Evolutionary conservation across 2,797 vertebrate species (phyloP).

Genomic region (Caiman crocodilus): DNA sequence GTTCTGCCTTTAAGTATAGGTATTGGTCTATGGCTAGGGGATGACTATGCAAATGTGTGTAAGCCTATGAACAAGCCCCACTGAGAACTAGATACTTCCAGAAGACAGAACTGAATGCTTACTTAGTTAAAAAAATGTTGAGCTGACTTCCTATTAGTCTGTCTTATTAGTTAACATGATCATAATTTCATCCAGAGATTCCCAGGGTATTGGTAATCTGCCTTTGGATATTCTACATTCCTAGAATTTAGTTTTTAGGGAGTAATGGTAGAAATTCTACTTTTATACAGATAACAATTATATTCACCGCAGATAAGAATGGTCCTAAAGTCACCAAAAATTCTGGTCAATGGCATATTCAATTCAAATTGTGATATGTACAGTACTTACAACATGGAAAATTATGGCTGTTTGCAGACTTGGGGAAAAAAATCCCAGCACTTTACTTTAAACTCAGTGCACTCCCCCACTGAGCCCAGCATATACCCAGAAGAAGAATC

Average conservation of each 20-base stretch:
- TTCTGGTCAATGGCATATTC: background rate
- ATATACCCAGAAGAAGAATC: too few species aligned
- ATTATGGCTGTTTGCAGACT: background rate
- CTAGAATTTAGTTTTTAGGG: background rate
- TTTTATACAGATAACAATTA: background rate
- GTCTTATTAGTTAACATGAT: accelerated
- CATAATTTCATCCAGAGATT: background rate
- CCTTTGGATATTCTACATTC: background rate
- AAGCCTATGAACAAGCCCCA: background rate
- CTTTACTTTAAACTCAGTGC: too few species aligned
- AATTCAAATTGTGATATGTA: background rate
- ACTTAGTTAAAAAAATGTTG: background rate
- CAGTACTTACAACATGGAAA: background rate
- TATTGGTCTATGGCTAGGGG: background rate
- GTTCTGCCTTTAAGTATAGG: background rate
- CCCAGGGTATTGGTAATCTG: background rate
- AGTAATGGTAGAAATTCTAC: background rate
- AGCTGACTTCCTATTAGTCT: background rate
- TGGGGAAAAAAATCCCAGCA: too few species aligned
- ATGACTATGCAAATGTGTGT: background rate
- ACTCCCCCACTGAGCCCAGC: too few species aligned
- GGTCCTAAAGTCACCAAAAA: background rate
- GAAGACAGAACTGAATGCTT: background rate
- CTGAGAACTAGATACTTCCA: background rate
- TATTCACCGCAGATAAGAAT: background rate